Percentiles rank a stretch among this genome's conserved stretches.
Evolutionary conservation across 2,113 vertebrate species (phyloP).

Genomic region (Spheniscus mendiculus): DNA sequence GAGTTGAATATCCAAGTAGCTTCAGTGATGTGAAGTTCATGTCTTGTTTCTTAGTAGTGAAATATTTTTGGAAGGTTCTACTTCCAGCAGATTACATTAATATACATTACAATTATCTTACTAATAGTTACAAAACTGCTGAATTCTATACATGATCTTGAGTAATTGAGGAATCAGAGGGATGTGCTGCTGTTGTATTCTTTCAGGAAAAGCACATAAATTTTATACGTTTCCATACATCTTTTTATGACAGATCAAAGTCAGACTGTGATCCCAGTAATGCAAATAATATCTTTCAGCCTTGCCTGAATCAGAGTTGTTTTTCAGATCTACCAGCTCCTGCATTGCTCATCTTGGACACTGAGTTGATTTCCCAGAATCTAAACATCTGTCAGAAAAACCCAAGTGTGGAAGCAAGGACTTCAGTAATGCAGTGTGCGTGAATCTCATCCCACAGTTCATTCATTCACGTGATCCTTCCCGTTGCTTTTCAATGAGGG

Average conservation of each 20-base stretch:
- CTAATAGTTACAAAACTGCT: neutral
- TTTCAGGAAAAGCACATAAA: neutral
- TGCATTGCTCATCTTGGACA: neutral
- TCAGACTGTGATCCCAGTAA: neutral
- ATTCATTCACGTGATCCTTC: accelerated
- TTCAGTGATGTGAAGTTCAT: neutral
- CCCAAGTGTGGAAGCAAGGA: neutral
- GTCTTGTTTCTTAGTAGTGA: neutral
- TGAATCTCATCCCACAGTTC: too few relatives aligned
- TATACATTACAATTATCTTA: neutral
- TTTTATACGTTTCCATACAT: neutral
- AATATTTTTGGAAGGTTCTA: neutral
- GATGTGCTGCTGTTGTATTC: neutral
- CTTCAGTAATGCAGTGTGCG: neutral
- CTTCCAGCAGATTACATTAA: neutral
- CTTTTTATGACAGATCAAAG: neutral
- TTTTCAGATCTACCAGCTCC: neutral
- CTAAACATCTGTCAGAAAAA: neutral
- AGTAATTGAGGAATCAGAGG: neutral
- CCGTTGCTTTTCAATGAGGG: accelerated
- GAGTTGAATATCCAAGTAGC: neutral
- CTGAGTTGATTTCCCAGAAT: neutral
- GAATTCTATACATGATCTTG: neutral
- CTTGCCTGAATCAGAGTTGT: neutral
- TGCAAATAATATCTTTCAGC: neutral